phyloP scores from a whole-genome alignment of 2,797 vertebrate species.

The Alca torda region DNA sequence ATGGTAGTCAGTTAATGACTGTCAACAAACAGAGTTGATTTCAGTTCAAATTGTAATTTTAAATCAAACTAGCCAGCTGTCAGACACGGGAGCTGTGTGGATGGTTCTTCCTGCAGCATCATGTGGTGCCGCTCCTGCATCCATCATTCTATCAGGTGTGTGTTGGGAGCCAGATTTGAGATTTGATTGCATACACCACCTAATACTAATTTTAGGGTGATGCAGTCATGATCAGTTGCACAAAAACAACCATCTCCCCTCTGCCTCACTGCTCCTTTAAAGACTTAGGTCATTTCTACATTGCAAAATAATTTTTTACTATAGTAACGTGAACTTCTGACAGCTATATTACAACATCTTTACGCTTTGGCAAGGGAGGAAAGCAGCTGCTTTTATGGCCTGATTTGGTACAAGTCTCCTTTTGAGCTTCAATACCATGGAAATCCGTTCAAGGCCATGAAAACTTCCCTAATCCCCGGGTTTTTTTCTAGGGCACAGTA shows the following conservation, averaged over 20 bases:
- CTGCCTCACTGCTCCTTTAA: background rate
- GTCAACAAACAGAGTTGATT: conserved; percentile 61
- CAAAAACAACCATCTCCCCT: background rate
- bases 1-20: conserved; percentile 58
- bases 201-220: background rate
- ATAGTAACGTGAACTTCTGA: background rate
- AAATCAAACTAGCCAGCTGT: conserved; percentile 68
- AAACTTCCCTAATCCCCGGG: background rate
- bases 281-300: background rate
- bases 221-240: background rate
- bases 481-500: background rate
- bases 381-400: background rate
- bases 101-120: background rate
- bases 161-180: background rate
- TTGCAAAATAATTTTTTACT: background rate
- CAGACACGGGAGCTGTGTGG: background rate
- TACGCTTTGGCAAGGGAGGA: background rate
- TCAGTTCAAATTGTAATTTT: conserved; percentile 64
- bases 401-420: background rate
- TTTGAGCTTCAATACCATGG: background rate
- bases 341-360: background rate
- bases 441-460: background rate
- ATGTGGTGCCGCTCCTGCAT: background rate
- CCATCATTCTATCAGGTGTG: background rate
- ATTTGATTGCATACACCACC: background rate